A percentile compares a stretch with the other conserved stretches of the same genome.
phyloP scores from a whole-genome alignment of 2,797 vertebrate species.

The Microtus obscurus region DNA sequence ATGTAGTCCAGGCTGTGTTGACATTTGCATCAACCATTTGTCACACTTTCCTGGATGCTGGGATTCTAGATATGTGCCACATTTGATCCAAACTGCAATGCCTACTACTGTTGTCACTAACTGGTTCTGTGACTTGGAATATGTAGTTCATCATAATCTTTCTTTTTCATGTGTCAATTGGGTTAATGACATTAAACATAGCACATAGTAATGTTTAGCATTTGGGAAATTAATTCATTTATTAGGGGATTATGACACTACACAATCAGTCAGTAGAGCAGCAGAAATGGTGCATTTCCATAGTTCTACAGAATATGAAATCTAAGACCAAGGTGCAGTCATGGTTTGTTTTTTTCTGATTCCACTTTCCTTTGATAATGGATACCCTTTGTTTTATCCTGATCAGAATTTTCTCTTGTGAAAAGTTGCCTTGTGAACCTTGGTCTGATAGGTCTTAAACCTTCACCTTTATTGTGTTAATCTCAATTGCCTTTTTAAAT shows the following conservation, averaged over 20 bases:
- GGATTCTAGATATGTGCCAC: background rate
- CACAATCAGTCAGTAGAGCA: background rate
- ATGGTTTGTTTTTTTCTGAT: background rate
- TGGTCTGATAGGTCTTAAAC: background rate
- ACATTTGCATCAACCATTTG: background rate
- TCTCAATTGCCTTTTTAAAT: background rate
- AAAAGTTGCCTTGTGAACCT: too few relatives aligned
- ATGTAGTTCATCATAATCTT: background rate
- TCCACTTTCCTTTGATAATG: background rate
- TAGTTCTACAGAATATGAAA: background rate
- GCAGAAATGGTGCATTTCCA: background rate
- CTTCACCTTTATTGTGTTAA: background rate
- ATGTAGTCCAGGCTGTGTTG: background rate
- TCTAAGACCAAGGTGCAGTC: background rate
- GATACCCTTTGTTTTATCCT: background rate
- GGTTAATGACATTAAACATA: conserved; percentile 34
- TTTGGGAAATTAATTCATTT: background rate
- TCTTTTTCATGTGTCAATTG: conserved; percentile 66
- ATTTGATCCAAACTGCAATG: background rate
- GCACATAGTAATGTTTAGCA: background rate
- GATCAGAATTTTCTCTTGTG: background rate
- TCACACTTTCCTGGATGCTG: too few relatives aligned
- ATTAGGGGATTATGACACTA: background rate
- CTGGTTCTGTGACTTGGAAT: conserved; percentile 66
- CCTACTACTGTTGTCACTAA: background rate